These are phyloP conservation scores for Pluvianellus socialis DNA, from an alignment of 2,113 vertebrate genomes.

Conservation along the genomic window DNA sequence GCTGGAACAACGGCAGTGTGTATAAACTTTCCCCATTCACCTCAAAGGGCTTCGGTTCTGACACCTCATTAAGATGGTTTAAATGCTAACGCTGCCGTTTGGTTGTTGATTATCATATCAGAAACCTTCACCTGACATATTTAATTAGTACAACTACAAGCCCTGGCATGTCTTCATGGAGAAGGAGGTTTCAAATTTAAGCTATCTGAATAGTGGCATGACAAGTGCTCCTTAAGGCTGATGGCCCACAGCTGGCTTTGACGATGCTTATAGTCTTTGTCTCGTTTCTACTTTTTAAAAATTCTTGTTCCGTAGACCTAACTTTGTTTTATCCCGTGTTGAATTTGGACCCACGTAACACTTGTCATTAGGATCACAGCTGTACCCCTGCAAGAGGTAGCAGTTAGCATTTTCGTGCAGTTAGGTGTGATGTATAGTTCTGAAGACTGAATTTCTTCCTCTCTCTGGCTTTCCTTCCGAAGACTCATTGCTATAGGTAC, in stretches of 20 bases:
- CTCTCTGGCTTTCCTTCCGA: background rate
- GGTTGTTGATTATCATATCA: conserved; percentile 62
- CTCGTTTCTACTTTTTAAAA: background rate
- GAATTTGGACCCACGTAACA: background rate
- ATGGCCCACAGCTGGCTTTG: background rate
- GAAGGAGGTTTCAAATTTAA: background rate
- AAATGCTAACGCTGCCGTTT: conserved; percentile 31
- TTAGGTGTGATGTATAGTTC: background rate
- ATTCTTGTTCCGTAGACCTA: background rate
- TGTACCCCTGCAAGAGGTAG: background rate
- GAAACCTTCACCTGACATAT: conserved; percentile 2
- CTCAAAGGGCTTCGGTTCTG: conserved; percentile 50
- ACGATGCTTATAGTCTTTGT: background rate
- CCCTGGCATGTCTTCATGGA: background rate
- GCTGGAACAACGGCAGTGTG: conserved; percentile 14
- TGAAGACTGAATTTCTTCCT: background rate
- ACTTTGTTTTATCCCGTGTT: background rate
- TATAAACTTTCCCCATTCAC: conserved; percentile 55
- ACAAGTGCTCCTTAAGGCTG: background rate
- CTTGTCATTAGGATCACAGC: background rate
- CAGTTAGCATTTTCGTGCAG: background rate
- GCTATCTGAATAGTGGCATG: background rate
- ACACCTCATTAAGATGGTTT: conserved; percentile 51
- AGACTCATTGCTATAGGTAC: background rate
- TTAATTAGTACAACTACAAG: conserved; percentile 34